Conservation (phyloP, 30 jellyfish, hydroid and myxozoan genomes). For the Chironex yamaguchii region DNA sequence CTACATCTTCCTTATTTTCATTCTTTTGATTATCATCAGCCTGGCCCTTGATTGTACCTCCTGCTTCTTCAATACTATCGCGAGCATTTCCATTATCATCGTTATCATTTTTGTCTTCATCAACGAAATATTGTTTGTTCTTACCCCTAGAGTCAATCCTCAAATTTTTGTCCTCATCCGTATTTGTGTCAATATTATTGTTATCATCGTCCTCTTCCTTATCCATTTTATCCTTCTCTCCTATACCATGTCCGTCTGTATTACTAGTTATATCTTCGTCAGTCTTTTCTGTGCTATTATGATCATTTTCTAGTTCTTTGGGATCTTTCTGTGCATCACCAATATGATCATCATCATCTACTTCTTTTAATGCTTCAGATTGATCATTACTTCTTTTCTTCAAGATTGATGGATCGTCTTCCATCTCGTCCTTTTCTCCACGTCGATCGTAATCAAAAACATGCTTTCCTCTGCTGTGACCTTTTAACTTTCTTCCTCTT, state of each 20-base stretch:
- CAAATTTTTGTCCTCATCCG: background rate
- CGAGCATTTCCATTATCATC: conserved; percentile 60
- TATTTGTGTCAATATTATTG: background rate
- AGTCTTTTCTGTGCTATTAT: background rate
- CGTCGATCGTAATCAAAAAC: too few relatives aligned
- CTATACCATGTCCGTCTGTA: background rate
- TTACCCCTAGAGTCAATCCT: background rate
- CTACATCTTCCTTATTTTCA: background rate
- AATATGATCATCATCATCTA: background rate
- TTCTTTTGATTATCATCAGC: background rate
- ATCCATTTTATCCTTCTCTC: background rate
- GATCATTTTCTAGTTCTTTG: background rate
- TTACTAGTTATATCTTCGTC: background rate
- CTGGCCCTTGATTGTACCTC: conserved; percentile 3
- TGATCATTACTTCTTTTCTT: background rate
- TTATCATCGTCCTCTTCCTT: background rate
- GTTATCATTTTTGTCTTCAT: conserved; percentile 38
- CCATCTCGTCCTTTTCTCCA: too few relatives aligned
- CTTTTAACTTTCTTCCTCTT: too few relatives aligned
- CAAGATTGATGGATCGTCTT: conserved; percentile 9
- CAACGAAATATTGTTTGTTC: background rate
- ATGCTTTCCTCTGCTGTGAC: too few relatives aligned
- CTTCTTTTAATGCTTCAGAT: background rate
- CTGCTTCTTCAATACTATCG: conserved; percentile 55
- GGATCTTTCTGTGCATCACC: background rate